A percentile compares a stretch with the other conserved stretches of the same genome.
phyloP scores from a whole-genome alignment of 2,113 vertebrate genomes.

The Albula goreensis region DNA sequence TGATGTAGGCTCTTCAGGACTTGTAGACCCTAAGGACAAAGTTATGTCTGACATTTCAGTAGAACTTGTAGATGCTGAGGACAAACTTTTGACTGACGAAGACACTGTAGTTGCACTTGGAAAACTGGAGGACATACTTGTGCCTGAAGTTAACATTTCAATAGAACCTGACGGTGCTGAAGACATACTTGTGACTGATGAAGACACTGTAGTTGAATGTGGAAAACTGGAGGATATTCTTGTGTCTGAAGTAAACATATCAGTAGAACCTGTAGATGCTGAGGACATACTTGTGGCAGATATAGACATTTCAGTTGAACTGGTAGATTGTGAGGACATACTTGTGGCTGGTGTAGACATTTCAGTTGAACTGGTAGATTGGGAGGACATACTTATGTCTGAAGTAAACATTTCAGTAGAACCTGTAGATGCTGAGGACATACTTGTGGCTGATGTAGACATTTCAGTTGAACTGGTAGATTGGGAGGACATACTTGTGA shows the following conservation, averaged over 20 bases:
- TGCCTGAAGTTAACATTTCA: too few relatives aligned
- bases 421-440: neutral
- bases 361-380: too few relatives aligned
- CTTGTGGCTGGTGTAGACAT: neutral
- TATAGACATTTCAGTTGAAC: too few relatives aligned
- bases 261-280: neutral
- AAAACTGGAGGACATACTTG: too few relatives aligned
- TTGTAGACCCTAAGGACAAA: too few relatives aligned
- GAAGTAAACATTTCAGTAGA: neutral
- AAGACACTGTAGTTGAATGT: too few relatives aligned
- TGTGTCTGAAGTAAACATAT: too few relatives aligned
- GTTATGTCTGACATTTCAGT: neutral
- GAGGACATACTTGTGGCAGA: neutral
- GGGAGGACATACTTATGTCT: too few relatives aligned
- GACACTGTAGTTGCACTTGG: neutral
- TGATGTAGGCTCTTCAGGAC: too few relatives aligned
- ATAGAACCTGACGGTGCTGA: too few relatives aligned
- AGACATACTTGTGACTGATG: too few relatives aligned
- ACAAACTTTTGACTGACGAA: neutral
- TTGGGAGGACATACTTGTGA: neutral
- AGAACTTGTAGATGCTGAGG: neutral
- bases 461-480: neutral
- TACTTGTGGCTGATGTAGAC: neutral
- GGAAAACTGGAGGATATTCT: too few relatives aligned
- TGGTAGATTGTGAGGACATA: neutral